Evolutionary conservation across 2,113 vertebrate species (phyloP), one percentile per base, ranked within the genome.

Genomic region (Elephas maximus): DNA sequence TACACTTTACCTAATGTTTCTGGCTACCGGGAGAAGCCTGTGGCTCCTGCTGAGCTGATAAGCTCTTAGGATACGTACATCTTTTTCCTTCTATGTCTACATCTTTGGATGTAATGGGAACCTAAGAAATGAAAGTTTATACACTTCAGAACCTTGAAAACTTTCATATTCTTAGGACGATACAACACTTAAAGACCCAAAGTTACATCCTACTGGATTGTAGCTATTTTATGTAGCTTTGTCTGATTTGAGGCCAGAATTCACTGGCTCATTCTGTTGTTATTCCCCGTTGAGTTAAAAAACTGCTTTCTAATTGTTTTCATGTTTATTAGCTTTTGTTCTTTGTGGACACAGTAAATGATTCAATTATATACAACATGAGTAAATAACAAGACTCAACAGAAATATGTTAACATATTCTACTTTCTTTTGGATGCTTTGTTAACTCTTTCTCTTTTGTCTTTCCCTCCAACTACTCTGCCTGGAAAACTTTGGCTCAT

Each of bases 241-340:
- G 86, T 71, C 51, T 94, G 67, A 82, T 71, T 44, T 67, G 67
- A 93, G 30, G 21, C 45, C 26, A 60, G 74, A 84, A 76, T 12
- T 28, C 48, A 69, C 17, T 86, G 41, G 51, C 14, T 92, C 53
- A 71, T 88, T 90, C 67, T 88, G 14, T 15, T 95, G 53, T 41
- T 65, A 51, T 79, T 79, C 17, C 1, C 21, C 8, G 4, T 62
- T 41, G 12, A 84, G 44, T 44, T 88, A 69, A 87, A 93, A 93
- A 93, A 73, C n/a, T 92, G 20, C 10, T 60, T 91, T 94, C 88
- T 88, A 88, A 45, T 8, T 30, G 0, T 53, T 33, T 81, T 97
- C 81, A 79, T 53, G 80, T 93, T 87, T 79, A 26, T 5, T n/a
- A 15, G 21, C 82, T 92, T 92, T 30, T 85, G 37, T 82, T 63